Percentiles rank a stretch among this genome's conserved stretches.
These are phyloP conservation scores for Drosophila nigrodunni DNA, from an alignment of 1,140 invertebrate genomes.

Conservation along the genomic window DNA sequence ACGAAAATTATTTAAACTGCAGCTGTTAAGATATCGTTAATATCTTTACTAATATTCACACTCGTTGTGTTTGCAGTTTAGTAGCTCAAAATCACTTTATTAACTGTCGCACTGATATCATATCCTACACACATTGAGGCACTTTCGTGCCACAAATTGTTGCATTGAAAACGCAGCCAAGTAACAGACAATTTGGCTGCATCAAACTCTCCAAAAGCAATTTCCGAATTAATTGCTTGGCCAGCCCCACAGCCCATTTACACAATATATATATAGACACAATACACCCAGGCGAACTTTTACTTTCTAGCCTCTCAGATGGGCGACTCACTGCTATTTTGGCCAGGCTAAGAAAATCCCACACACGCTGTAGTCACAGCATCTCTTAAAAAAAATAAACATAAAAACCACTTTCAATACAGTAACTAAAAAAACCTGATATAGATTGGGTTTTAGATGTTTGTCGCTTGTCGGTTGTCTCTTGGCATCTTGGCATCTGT, in stretches of 20 bases:
- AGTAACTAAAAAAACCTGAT: slow-evolving; percentile 57
- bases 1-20: not conserved
- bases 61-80: not conserved
- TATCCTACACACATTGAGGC: slow-evolving; percentile 20
- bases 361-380: slow-evolving; percentile 45
- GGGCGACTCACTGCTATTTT: slow-evolving; percentile 21
- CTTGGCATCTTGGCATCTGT: slow-evolving; percentile 40
- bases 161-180: slow-evolving; percentile 41
- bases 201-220: slow-evolving; percentile 48
- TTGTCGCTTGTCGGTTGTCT: slow-evolving; percentile 41
- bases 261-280: slow-evolving; percentile 26
- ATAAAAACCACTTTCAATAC: slow-evolving; percentile 42
- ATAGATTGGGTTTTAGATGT: slow-evolving; percentile 59
- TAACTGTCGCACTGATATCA: slow-evolving; percentile 18
- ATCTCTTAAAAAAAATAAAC: slow-evolving; percentile 22
- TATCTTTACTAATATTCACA: not conserved
- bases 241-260: slow-evolving; percentile 47
- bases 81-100: slow-evolving; percentile 13
- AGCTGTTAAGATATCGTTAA: not conserved
- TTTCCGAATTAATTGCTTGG: slow-evolving; percentile 62
- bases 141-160: slow-evolving; percentile 14
- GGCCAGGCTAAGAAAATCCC: slow-evolving; percentile 43
- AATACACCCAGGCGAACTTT: slow-evolving; percentile 48
- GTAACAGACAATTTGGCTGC: slow-evolving; percentile 33
- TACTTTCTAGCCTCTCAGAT: slow-evolving; percentile 59